A percentile compares a stretch with the other conserved stretches of the same genome.
These are phyloP conservation scores for Cephus nigrinus DNA, from an alignment of 2,888 invertebrate genomes.

Conservation along the genomic window DNA sequence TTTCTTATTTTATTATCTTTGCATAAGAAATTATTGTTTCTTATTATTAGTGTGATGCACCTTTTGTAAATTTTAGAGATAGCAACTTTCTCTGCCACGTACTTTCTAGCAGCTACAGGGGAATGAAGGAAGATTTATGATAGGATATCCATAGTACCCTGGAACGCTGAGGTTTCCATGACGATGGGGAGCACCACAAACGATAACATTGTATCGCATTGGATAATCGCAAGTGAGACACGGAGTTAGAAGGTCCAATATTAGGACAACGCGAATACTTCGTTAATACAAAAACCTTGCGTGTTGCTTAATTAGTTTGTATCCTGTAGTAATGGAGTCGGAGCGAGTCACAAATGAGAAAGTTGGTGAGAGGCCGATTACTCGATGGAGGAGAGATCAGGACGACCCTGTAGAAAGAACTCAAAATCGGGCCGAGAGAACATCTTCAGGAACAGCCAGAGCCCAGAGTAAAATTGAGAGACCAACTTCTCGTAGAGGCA, in stretches of 20 bases:
- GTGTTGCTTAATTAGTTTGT: not conserved
- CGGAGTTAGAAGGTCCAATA: not conserved
- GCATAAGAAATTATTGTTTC: not conserved
- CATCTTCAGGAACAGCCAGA: constrained; percentile 36
- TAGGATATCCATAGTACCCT: not conserved
- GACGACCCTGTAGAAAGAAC: constrained; percentile 15
- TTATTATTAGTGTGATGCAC: not conserved
- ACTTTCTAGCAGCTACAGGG: not conserved
- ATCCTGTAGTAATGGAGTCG: constrained; percentile 29
- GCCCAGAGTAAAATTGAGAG: constrained; percentile 47
- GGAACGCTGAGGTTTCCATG: not conserved
- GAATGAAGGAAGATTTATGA: not conserved
- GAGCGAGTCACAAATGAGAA: constrained; percentile 34
- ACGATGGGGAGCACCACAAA: not conserved
- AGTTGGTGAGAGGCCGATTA: constrained; percentile 41
- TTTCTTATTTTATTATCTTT: not conserved
- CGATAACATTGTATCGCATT: not conserved
- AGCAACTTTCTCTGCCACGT: not conserved
- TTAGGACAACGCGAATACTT: not conserved
- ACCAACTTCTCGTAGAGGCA: constrained; percentile 55
- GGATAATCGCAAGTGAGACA: not conserved
- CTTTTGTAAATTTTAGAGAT: not conserved
- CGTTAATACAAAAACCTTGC: not conserved
- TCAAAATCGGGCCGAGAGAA: constrained; percentile 33
- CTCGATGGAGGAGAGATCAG: constrained; percentile 43